phyloP scores from a whole-genome alignment of 2,113 vertebrate genomes.

The Pelmatolapia mariae region DNA sequence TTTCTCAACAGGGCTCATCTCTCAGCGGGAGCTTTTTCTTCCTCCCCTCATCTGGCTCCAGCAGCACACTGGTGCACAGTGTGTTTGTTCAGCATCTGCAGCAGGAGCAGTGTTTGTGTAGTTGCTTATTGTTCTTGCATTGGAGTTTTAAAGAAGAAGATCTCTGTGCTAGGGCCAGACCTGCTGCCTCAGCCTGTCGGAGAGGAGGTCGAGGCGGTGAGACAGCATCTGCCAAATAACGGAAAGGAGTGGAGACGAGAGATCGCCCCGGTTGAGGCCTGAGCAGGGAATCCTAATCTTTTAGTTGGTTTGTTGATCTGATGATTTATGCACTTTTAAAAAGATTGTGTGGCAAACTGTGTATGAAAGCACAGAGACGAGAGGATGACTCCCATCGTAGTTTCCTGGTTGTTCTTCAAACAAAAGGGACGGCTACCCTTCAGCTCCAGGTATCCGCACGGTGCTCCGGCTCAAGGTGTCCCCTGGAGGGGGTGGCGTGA shows the following conservation, averaged over 20 bases:
- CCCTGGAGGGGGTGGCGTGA: neutral
- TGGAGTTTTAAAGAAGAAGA: constrained; percentile 31
- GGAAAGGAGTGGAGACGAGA: constrained; percentile 33
- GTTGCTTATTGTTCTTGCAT: constrained; percentile 10
- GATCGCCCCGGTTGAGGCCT: neutral
- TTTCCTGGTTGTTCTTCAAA: neutral
- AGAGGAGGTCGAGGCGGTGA: neutral
- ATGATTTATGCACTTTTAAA: constrained; percentile 10
- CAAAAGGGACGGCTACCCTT: neutral
- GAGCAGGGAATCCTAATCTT: neutral
- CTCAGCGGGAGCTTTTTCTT: neutral
- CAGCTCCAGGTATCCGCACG: neutral
- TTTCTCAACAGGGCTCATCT: neutral
- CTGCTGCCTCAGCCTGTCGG: neutral
- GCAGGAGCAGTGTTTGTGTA: constrained; percentile 29
- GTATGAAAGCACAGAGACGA: constrained; percentile 2
- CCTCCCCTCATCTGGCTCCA: neutral
- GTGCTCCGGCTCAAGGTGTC: neutral
- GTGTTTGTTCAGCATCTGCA: neutral
- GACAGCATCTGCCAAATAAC: neutral
- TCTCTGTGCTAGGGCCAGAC: constrained; percentile 33
- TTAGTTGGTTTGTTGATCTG: constrained; percentile 11
- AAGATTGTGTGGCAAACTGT: constrained; percentile 5
- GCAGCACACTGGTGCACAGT: neutral
- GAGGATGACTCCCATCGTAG: constrained; percentile 3